phyloP scores from a whole-genome alignment of 1,140 invertebrate genomes.

The Lepidotrigona ventralis region DNA sequence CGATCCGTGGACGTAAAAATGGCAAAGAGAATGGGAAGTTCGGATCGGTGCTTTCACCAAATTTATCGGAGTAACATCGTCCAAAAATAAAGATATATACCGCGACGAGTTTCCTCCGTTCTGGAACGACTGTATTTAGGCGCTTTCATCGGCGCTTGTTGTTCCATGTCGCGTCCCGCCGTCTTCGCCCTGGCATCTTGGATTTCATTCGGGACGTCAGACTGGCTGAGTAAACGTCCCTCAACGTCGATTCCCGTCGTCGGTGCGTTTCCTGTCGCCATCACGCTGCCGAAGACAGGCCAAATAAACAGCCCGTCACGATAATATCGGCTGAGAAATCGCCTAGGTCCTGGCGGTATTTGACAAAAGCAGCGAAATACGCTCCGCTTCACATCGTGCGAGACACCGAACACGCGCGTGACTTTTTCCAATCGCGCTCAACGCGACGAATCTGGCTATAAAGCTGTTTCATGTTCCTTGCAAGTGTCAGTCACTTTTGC shows the following conservation, averaged over 20 bases:
- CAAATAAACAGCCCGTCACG: conserved; percentile 75
- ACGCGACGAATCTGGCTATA: not conserved
- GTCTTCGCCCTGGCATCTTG: conserved; percentile 48
- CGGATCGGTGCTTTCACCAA: not conserved
- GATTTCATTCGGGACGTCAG: conserved; percentile 64
- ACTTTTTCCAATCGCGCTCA: no score
- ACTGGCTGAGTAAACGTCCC: conserved; percentile 64
- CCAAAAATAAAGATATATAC: conserved; percentile 29
- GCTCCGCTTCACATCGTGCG: not conserved
- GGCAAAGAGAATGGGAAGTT: not conserved
- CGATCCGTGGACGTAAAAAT: not conserved
- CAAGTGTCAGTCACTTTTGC: no score
- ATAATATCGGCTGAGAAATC: conserved; percentile 22
- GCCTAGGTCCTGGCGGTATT: not conserved
- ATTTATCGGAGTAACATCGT: not conserved
- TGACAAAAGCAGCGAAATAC: not conserved
- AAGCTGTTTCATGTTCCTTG: not conserved
- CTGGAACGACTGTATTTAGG: conserved; percentile 39
- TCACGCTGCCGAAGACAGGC: conserved; percentile 68
- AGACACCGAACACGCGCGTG: not conserved
- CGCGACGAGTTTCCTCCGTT: conserved; percentile 10
- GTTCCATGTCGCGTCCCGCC: conserved; percentile 34
- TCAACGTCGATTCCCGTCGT: conserved; percentile 60
- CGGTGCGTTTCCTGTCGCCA: conserved; percentile 68
- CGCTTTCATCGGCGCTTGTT: conserved; percentile 41